phyloP scores from a whole-genome alignment of 2,888 invertebrate genomes.

The Acrocera orbiculus region DNA sequence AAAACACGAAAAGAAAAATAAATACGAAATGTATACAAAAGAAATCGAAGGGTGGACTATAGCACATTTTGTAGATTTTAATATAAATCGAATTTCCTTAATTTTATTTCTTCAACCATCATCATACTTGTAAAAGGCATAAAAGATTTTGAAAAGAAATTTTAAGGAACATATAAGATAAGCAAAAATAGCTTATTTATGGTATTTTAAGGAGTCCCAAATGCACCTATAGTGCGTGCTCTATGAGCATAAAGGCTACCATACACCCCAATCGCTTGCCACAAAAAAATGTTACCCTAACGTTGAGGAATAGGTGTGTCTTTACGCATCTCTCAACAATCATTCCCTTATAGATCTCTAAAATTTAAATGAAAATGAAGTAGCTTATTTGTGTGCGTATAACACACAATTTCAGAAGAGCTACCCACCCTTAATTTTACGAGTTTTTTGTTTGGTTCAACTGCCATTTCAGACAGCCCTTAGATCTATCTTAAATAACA shows the following conservation, averaged over 20 bases:
- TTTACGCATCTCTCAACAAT: slow-evolving; percentile 11
- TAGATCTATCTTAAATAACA: too few relatives aligned
- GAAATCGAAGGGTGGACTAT: not conserved
- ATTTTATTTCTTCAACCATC: slow-evolving; percentile 12
- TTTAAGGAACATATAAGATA: too few relatives aligned
- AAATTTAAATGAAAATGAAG: too few relatives aligned
- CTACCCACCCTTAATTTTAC: too few relatives aligned
- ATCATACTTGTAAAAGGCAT: slow-evolving; percentile 8
- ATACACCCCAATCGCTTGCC: slow-evolving; percentile 4
- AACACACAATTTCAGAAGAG: too few relatives aligned
- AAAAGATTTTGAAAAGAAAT: too few relatives aligned
- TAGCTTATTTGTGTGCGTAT: too few relatives aligned
- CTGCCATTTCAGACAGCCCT: too few relatives aligned
- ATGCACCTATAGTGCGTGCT: slow-evolving; percentile 5
- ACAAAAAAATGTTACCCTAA: slow-evolving; percentile 8
- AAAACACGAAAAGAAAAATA: slow-evolving; percentile 1
- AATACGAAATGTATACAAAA: not conserved
- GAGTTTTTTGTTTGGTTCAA: too few relatives aligned
- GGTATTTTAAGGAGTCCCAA: slow-evolving; percentile 8
- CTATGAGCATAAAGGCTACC: slow-evolving; percentile 1
- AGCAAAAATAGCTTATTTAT: slow-evolving; percentile 11
- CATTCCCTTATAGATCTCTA: too few relatives aligned
- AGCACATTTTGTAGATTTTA: slow-evolving; percentile 10
- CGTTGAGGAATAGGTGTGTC: slow-evolving; percentile 11
- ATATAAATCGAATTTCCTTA: slow-evolving; percentile 13